Percentiles rank a stretch among this genome's conserved stretches.
Conservation (phyloP, 2,888 invertebrate genomes). For the Metalampra italica region DNA sequence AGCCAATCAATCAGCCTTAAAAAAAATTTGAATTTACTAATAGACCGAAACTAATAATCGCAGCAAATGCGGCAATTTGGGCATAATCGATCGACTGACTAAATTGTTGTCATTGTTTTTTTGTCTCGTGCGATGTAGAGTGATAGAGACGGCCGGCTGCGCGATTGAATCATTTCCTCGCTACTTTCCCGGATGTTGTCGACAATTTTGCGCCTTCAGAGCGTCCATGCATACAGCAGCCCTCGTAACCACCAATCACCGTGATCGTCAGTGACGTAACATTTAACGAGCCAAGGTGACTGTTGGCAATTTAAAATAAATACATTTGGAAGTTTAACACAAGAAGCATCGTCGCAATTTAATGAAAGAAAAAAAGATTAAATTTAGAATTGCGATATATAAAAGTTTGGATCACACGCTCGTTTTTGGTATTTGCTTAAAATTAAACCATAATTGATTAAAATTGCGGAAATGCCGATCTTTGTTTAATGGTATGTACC, state of each 20-base stretch:
- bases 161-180: constrained; percentile 38
- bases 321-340: constrained; percentile 14
- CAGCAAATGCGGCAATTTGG: neutral
- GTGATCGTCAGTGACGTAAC: constrained; percentile 41
- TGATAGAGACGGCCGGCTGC: constrained; percentile 21
- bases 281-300: constrained; percentile 38
- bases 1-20: neutral
- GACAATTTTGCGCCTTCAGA: constrained; percentile 43
- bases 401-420: too few relatives aligned
- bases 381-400: too few relatives aligned
- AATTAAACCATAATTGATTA: too few relatives aligned
- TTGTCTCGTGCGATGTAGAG: constrained; percentile 19
- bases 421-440: too few relatives aligned
- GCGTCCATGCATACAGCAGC: constrained; percentile 40
- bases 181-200: constrained; percentile 58
- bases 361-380: too few relatives aligned
- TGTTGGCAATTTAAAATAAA: constrained; percentile 29
- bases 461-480: too few relatives aligned
- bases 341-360: constrained; percentile 4
- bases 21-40: neutral
- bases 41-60: neutral
- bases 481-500: too few relatives aligned
- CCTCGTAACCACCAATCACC: constrained; percentile 39
- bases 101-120: constrained; percentile 20
- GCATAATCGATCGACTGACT: constrained; percentile 11